Conservation (phyloP, 1,140 invertebrate genomes). For the Eufriesea mexicana region DNA sequence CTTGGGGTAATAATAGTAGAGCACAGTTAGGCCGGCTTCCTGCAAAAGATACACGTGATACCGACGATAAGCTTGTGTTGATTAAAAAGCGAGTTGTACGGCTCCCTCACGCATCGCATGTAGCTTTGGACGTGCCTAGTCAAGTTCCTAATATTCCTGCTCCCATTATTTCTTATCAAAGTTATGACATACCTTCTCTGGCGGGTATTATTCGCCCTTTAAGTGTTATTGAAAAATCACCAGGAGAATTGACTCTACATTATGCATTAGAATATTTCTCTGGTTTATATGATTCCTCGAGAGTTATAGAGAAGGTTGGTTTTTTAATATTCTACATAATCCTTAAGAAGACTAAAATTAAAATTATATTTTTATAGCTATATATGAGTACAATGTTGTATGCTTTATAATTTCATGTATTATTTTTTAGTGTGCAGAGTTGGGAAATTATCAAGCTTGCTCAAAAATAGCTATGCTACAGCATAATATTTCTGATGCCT, state of each 20-base stretch:
- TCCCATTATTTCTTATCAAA: slow-evolving; percentile 78
- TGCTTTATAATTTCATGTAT: not conserved
- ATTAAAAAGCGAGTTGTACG: slow-evolving; percentile 82
- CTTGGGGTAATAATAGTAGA: slow-evolving; percentile 79
- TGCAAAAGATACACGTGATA: slow-evolving; percentile 68
- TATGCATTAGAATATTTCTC: slow-evolving; percentile 83
- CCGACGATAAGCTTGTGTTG: slow-evolving; percentile 74
- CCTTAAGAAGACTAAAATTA: not conserved
- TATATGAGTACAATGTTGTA: not conserved
- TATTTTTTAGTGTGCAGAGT: slow-evolving; percentile 72
- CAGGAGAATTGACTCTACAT: slow-evolving; percentile 80
- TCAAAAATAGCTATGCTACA: slow-evolving; percentile 81
- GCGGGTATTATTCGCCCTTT: slow-evolving; percentile 71
- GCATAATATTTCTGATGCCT: slow-evolving; percentile 76
- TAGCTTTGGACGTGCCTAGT: slow-evolving; percentile 79
- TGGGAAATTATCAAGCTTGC: slow-evolving; percentile 82
- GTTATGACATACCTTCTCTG: slow-evolving; percentile 75
- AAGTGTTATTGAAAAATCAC: slow-evolving; percentile 73
- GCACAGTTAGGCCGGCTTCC: slow-evolving; percentile 77
- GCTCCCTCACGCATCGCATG: slow-evolving; percentile 78
- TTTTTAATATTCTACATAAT: slow-evolving; percentile 7
- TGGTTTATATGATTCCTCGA: slow-evolving; percentile 82
- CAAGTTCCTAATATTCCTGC: slow-evolving; percentile 80
- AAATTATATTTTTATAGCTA: not conserved
- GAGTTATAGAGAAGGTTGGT: slow-evolving; percentile 80